Evolutionary conservation across 2,888 invertebrate species (phyloP).

Genomic region (Tetragonisca angustula): DNA sequence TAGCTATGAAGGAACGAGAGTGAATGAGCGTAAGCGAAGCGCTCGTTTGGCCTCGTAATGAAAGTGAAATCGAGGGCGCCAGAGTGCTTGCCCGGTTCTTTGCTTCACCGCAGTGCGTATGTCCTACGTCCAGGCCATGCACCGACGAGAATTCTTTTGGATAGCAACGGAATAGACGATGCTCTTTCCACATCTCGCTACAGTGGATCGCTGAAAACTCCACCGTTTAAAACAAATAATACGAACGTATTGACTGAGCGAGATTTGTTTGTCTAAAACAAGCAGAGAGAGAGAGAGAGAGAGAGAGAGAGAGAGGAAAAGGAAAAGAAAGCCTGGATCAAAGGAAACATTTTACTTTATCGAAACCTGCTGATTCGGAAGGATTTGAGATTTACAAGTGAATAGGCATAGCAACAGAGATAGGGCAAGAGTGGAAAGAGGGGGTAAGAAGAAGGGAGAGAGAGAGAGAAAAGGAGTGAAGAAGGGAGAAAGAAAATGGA

Average conservation of each 20-base stretch:
- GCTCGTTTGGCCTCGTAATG: conserved; percentile 79
- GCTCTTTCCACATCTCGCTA: background rate
- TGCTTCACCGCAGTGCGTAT: conserved; percentile 51
- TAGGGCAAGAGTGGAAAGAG: background rate
- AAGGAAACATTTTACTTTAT: background rate
- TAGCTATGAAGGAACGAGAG: conserved; percentile 75
- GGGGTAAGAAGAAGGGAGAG: background rate
- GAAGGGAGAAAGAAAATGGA: background rate
- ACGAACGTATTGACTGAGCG: background rate
- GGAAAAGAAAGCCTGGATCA: too few relatives aligned
- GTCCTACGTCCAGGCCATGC: conserved; percentile 44
- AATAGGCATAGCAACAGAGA: background rate
- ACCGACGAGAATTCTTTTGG: conserved; percentile 48
- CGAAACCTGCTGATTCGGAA: conserved; percentile 5
- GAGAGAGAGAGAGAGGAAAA: background rate
- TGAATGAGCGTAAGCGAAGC: conserved; percentile 80
- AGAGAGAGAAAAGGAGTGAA: background rate
- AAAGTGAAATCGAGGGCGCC: conserved; percentile 83
- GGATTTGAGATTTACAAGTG: conserved; percentile 30
- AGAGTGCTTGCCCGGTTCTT: conserved; percentile 64
- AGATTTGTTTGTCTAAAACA: conserved; percentile 17
- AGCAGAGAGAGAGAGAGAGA: background rate
- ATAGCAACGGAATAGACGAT: conserved; percentile 55
- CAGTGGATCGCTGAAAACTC: background rate
- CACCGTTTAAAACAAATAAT: background rate